phyloP scores from a whole-genome alignment of 1,140 invertebrate species.

The Diachasmimorpha longicaudata region DNA sequence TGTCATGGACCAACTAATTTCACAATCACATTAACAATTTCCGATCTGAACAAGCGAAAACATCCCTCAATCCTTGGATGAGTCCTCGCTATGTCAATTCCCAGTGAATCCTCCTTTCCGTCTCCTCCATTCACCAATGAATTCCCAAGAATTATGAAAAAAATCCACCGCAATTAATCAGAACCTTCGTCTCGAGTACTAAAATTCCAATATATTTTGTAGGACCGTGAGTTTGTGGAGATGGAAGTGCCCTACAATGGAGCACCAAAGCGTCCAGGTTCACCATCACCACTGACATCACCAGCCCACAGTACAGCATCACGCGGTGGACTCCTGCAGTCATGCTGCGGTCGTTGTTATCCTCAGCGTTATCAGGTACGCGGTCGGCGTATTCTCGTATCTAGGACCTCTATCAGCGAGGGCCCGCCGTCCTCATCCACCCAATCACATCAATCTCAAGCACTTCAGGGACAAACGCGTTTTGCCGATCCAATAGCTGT shows the following conservation, averaged over 20 bases:
- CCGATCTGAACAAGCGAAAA: no score
- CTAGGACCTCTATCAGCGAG: constrained; percentile 59
- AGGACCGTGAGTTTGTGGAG: constrained; percentile 97
- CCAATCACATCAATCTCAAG: constrained; percentile 55
- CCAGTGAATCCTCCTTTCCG: no score
- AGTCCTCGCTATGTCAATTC: no score
- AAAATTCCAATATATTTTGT: constrained; percentile 43
- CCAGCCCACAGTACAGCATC: constrained; percentile 84
- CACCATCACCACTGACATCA: constrained; percentile 83
- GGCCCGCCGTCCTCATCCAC: constrained; percentile 53
- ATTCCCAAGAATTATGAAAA: no score
- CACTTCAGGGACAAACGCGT: constrained; percentile 30
- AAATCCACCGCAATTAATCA: no score
- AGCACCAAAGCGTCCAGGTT: constrained; percentile 85
- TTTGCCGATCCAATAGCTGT: constrained; percentile 37
- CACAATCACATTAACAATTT: no score
- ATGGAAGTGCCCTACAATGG: constrained; percentile 94
- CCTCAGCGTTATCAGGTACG: constrained; percentile 88
- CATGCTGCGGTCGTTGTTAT: constrained; percentile 86
- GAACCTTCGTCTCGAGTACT: neutral
- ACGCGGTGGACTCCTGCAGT: constrained; percentile 75
- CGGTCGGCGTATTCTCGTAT: constrained; percentile 60
- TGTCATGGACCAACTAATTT: no score
- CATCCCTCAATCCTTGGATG: no score
- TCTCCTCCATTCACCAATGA: no score